Evolutionary conservation across 2,113 vertebrate species (phyloP).

Genomic region (Motacilla alba): DNA sequence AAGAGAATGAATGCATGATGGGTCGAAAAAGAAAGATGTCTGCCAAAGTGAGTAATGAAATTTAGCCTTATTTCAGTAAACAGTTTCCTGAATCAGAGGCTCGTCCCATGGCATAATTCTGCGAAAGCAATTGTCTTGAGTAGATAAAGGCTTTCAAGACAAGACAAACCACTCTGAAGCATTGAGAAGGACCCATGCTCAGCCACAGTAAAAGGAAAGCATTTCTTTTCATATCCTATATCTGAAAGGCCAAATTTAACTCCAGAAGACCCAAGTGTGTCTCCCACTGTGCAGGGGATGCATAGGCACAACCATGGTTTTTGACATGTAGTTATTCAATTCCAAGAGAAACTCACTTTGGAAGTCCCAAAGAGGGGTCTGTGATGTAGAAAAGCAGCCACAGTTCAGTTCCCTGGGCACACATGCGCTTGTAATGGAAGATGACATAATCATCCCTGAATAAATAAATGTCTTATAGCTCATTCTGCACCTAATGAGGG

Average conservation of each 20-base stretch:
- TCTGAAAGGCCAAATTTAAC: neutral
- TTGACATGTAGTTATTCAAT: neutral
- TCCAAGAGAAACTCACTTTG: neutral
- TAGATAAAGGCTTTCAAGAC: neutral
- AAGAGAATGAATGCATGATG: neutral
- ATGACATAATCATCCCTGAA: neutral
- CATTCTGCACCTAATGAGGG: neutral
- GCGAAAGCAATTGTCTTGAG: neutral
- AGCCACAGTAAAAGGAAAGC: neutral
- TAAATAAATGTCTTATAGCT: neutral
- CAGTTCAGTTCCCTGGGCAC: neutral
- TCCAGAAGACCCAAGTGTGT: neutral
- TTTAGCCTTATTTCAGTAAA: neutral
- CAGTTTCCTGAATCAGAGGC: neutral
- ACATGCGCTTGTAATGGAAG: neutral
- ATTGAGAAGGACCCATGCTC: neutral
- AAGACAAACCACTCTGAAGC: neutral
- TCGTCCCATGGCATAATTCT: neutral
- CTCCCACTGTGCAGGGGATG: neutral
- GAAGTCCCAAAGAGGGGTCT: neutral
- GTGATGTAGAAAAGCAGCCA: neutral
- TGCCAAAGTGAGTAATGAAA: neutral
- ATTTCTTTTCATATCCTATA: neutral
- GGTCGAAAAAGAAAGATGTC: neutral
- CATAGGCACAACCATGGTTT: neutral